Evolutionary conservation across 2,113 vertebrate species (phyloP).

Genomic region (Pteronura brasiliensis): DNA sequence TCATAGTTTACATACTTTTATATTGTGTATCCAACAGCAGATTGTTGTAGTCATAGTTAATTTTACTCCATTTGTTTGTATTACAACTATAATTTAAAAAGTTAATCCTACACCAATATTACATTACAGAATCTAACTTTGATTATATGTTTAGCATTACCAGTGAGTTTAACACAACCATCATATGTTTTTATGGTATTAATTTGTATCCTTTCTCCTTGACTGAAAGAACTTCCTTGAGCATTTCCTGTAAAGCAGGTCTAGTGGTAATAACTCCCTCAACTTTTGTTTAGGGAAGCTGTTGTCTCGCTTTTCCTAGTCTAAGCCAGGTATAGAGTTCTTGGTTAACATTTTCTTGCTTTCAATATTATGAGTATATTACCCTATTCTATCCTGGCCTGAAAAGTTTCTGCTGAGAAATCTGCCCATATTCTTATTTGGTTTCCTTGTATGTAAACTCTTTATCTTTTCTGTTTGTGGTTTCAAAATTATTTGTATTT

Average conservation of each 20-base stretch:
- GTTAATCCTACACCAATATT: neutral
- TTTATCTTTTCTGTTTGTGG: neutral
- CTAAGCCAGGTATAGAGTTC: neutral
- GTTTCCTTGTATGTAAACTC: neutral
- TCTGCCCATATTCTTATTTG: neutral
- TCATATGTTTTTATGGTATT: neutral
- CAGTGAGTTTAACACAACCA: neutral
- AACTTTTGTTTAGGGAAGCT: neutral
- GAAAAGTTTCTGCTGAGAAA: neutral
- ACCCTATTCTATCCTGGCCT: neutral
- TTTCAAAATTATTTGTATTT: neutral
- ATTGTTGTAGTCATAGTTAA: neutral
- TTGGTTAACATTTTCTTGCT: neutral
- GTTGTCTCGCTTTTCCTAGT: neutral
- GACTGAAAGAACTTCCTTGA: neutral
- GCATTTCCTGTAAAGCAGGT: neutral
- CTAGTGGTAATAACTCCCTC: neutral
- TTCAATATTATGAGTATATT: neutral
- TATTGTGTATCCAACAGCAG: neutral
- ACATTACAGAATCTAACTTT: neutral
- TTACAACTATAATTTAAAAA: neutral
- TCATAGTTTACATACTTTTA: neutral
- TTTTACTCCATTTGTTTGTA: neutral
- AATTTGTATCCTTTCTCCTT: neutral
- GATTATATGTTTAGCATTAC: neutral